A percentile compares a stretch with the other conserved stretches of the same genome.
These are phyloP conservation scores for Quadroppia sp. DNA, from an alignment of 2,888 invertebrate species.

Conservation along the genomic window DNA sequence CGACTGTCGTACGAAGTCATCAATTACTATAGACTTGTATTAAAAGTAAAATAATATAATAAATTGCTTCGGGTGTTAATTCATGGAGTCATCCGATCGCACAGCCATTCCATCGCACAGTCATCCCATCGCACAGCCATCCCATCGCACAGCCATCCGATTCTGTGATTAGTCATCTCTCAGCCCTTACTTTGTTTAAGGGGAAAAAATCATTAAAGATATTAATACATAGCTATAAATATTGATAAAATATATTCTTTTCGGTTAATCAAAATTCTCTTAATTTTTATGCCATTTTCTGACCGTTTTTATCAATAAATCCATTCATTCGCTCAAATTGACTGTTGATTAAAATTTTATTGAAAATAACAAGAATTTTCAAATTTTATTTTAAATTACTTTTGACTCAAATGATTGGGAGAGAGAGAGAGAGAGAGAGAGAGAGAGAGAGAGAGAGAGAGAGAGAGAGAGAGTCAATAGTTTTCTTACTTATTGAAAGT, in stretches of 20 bases:
- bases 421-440: not conserved
- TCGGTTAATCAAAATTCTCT: not conserved
- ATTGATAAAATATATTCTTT: not conserved
- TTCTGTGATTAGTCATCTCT: not conserved
- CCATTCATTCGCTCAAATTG: constrained; percentile 6
- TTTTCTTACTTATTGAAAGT: not conserved
- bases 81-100: too few relatives aligned
- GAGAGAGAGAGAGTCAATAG: too few relatives aligned
- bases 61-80: not conserved
- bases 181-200: not conserved
- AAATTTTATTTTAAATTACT: not conserved
- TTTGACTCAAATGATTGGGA: not conserved
- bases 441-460: too few relatives aligned
- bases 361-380: not conserved
- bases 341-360: not conserved
- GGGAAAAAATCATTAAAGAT: not conserved
- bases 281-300: not conserved
- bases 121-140: not conserved
- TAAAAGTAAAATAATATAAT: not conserved
- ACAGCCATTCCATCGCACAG: too few relatives aligned
- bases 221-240: not conserved
- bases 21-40: not conserved
- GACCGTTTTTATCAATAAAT: constrained; percentile 6
- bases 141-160: not conserved
- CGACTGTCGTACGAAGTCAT: constrained; percentile 11